Evolutionary conservation across 2,797 vertebrate species (phyloP).

Genomic region (Dendrocincla tyrannina): DNA sequence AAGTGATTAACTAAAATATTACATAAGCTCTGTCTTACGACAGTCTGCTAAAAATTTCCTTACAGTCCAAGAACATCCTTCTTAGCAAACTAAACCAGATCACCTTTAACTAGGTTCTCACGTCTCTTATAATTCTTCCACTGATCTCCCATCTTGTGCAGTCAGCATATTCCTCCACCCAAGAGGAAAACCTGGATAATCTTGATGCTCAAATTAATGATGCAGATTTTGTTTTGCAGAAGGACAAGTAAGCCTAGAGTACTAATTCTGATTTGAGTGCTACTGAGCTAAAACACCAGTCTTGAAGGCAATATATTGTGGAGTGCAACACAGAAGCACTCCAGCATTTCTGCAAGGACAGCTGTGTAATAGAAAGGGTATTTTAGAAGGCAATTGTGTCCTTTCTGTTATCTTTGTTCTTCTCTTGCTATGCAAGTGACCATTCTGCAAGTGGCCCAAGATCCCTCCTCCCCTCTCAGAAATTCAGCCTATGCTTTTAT

Average conservation of each 20-base stretch:
- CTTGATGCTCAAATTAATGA: neutral
- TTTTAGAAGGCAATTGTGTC: neutral
- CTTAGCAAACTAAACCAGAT: neutral
- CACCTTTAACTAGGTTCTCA: neutral
- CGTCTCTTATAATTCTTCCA: neutral
- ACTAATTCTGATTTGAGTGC: neutral
- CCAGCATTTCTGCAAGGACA: neutral
- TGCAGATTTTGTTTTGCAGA: neutral
- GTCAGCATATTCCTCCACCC: neutral
- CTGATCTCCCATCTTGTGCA: neutral
- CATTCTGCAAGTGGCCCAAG: neutral
- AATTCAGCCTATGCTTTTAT: neutral
- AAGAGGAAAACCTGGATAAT: neutral
- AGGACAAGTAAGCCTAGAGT: neutral
- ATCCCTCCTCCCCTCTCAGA: neutral
- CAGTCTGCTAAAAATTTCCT: neutral
- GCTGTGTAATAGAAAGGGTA: neutral
- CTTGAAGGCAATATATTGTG: neutral
- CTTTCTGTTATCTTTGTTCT: neutral
- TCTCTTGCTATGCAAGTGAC: neutral
- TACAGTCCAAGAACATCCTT: neutral
- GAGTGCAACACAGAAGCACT: neutral
- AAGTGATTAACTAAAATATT: neutral
- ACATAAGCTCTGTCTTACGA: neutral
- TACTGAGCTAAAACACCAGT: neutral